A percentile compares a stretch with the other conserved stretches of the same genome.
Conservation (phyloP, 2,113 vertebrate genomes). For the Procapra przewalskii region DNA sequence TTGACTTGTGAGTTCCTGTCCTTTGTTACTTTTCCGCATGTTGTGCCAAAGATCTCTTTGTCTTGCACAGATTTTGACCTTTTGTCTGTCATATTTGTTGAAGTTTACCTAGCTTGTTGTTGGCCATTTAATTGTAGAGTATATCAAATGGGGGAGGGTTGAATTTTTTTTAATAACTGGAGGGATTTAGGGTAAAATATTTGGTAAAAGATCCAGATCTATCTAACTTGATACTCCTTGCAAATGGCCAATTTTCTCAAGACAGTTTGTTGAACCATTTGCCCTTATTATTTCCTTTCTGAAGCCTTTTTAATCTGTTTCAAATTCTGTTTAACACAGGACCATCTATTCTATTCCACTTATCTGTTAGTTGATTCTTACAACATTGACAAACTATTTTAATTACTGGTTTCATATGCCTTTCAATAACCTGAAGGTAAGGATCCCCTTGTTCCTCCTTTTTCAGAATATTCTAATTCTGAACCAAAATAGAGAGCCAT, state of each 20-base stretch:
- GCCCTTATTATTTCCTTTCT: background rate
- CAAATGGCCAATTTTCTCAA: background rate
- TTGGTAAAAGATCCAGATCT: background rate
- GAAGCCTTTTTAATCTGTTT: background rate
- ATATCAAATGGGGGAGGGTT: background rate
- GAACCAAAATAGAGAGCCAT: background rate
- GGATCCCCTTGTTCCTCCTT: background rate
- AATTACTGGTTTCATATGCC: background rate
- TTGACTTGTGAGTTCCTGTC: background rate
- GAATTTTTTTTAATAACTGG: background rate
- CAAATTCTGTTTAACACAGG: background rate
- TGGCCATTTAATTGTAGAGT: background rate
- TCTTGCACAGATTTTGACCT: background rate
- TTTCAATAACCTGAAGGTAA: background rate
- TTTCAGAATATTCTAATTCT: background rate
- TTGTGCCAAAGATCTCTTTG: background rate
- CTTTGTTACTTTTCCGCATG: background rate
- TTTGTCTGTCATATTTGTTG: background rate
- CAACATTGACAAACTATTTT: background rate
- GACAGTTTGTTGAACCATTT: background rate
- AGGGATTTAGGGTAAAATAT: background rate
- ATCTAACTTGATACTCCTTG: background rate
- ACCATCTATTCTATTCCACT: background rate
- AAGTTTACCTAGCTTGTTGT: background rate
- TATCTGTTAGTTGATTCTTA: background rate